Conservation (phyloP, 2,797 vertebrate genomes). For the Ctenopoma multispine region DNA sequence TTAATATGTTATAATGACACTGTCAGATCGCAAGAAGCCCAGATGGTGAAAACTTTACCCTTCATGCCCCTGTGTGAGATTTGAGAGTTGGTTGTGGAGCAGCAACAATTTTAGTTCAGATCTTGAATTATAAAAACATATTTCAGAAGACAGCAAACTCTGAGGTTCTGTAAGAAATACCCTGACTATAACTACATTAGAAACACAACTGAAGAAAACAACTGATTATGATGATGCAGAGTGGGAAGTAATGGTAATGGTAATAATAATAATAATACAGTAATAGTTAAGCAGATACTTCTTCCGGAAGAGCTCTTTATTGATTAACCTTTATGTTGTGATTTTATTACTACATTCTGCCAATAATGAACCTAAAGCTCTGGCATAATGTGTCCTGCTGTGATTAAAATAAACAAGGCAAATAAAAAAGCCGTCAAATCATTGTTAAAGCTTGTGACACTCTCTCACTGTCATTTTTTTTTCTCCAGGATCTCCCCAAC, state of each 20-base stretch:
- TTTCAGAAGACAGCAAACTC: neutral
- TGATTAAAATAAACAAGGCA: neutral
- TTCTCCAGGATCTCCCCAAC: constrained; percentile 93
- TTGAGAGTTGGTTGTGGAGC: neutral
- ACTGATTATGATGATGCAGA: constrained; percentile 5
- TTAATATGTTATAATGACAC: neutral
- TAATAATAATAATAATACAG: no score
- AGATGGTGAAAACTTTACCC: neutral
- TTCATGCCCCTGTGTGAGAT: neutral
- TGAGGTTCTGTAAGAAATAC: constrained; percentile 2
- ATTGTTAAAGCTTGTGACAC: no score
- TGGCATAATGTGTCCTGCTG: neutral
- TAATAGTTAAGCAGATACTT: constrained; percentile 7
- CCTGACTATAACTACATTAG: neutral
- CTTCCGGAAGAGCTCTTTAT: neutral
- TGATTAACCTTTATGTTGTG: no score
- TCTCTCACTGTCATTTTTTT: neutral
- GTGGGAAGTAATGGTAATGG: no score
- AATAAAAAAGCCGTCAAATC: neutral
- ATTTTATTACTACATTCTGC: neutral
- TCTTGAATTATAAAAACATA: neutral
- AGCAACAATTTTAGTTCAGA: neutral
- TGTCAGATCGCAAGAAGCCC: neutral
- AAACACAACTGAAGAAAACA: constrained; percentile 1
- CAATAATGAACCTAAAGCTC: neutral